Evolutionary conservation across 53 echinoderm and acorn worm species (phyloP).

Genomic region (Paelopatides confundens): DNA sequence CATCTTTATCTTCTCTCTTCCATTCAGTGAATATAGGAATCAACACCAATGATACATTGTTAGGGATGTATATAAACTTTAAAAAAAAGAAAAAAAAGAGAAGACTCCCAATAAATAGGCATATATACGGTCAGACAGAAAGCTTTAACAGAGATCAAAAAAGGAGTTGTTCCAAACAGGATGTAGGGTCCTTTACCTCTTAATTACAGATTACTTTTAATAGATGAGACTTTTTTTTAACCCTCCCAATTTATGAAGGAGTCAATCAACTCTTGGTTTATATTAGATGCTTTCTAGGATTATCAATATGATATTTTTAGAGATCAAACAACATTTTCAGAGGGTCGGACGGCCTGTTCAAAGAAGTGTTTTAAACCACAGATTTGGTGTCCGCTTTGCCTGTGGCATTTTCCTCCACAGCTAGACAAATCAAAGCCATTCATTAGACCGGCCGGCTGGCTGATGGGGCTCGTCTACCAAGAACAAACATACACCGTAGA

Average conservation of each 20-base stretch:
- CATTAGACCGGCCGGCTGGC: not conserved
- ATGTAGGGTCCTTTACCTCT: constrained; percentile 20
- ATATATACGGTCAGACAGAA: too few species aligned
- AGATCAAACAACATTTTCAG: not conserved
- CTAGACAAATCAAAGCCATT: not conserved
- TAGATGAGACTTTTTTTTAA: too few species aligned
- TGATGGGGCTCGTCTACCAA: not conserved
- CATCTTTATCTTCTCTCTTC: too few species aligned
- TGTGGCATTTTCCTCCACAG: not conserved
- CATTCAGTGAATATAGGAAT: too few species aligned
- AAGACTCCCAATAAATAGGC: too few species aligned
- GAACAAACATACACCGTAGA: constrained; percentile 23
- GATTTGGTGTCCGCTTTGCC: not conserved
- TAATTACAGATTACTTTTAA: not conserved
- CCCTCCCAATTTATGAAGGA: not conserved
- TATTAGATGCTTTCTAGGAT: not conserved
- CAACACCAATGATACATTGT: too few species aligned
- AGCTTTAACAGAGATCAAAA: too few species aligned
- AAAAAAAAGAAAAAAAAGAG: too few species aligned
- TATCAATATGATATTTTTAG: constrained; percentile 4
- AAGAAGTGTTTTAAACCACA: not conserved
- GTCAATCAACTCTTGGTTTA: not conserved
- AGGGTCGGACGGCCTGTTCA: constrained; percentile 8
- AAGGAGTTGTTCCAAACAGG: not conserved
- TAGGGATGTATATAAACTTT: too few species aligned